Conservation (phyloP, 1,140 invertebrate genomes). For the Aphelinus certus region DNA sequence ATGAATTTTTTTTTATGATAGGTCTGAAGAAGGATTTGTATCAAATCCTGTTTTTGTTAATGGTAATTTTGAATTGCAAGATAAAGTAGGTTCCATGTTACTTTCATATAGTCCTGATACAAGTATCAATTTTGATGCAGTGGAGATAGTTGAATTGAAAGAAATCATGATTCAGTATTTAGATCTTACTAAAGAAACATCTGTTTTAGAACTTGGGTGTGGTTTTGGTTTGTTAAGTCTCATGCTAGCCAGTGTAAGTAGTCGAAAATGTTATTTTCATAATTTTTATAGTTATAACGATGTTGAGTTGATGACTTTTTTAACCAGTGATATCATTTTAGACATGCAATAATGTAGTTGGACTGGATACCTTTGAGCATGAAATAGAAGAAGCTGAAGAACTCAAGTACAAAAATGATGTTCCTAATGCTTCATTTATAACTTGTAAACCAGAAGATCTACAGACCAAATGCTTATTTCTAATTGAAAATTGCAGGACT, state of each 20-base stretch:
- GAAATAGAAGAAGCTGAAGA: neutral
- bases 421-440: constrained; percentile 35
- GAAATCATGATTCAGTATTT: constrained; percentile 29
- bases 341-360: constrained; percentile 38
- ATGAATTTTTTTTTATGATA: constrained; percentile 7
- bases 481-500: constrained; percentile 24
- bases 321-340: constrained; percentile 6
- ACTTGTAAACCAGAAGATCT: constrained; percentile 21
- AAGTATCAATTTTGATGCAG: constrained; percentile 29
- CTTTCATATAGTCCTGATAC: constrained; percentile 27
- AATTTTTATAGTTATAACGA: constrained; percentile 2
- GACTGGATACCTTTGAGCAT: constrained; percentile 20
- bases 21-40: constrained; percentile 16
- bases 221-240: constrained; percentile 26
- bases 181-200: constrained; percentile 18
- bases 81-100: constrained; percentile 37
- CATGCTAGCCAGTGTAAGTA: constrained; percentile 24
- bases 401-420: constrained; percentile 5
- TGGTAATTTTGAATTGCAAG: constrained; percentile 24
- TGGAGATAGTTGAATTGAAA: constrained; percentile 18
- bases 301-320: neutral
- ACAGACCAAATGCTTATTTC: constrained; percentile 24
- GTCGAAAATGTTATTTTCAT: too few relatives aligned
- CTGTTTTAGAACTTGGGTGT: constrained; percentile 35
- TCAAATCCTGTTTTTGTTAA: neutral